Conservation (phyloP, 2,113 vertebrate genomes). For the Bettongia penicillata region DNA sequence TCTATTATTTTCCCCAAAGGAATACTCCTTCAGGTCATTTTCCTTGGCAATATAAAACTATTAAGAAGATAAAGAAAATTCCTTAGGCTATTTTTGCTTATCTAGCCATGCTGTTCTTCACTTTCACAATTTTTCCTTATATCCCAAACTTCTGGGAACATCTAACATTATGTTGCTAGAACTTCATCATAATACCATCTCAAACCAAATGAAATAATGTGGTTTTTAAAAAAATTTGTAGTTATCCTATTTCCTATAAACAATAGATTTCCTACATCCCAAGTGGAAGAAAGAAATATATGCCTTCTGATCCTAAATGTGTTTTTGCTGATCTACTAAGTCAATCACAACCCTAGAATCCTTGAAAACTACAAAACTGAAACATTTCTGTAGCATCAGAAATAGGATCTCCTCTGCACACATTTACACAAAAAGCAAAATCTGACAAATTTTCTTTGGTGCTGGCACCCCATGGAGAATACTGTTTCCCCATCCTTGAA, state of each 20-base stretch:
- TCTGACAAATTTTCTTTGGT: not conserved
- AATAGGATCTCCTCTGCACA: not conserved
- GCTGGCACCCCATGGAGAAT: not conserved
- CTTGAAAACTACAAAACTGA: not conserved
- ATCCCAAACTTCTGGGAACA: not conserved
- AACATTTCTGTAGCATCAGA: not conserved
- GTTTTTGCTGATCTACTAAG: too few species aligned
- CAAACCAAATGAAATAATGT: not conserved
- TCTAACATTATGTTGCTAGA: not conserved
- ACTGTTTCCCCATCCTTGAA: not conserved
- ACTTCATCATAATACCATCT: not conserved
- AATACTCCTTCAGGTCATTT: not conserved
- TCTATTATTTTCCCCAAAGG: not conserved
- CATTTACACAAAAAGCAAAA: not conserved
- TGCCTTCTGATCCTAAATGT: not conserved
- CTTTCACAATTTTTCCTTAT: not conserved
- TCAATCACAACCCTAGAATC: not conserved
- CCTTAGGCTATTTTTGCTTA: not conserved
- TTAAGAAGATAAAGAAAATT: not conserved
- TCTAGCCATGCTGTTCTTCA: not conserved
- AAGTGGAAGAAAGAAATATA: not conserved
- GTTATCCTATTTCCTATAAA: not conserved
- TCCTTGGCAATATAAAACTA: not conserved
- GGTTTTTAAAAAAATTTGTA: not conserved
- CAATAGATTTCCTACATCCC: not conserved